These are phyloP conservation scores for Pemphredon lugubris DNA, from an alignment of 2,888 invertebrate genomes.

Conservation along the genomic window DNA sequence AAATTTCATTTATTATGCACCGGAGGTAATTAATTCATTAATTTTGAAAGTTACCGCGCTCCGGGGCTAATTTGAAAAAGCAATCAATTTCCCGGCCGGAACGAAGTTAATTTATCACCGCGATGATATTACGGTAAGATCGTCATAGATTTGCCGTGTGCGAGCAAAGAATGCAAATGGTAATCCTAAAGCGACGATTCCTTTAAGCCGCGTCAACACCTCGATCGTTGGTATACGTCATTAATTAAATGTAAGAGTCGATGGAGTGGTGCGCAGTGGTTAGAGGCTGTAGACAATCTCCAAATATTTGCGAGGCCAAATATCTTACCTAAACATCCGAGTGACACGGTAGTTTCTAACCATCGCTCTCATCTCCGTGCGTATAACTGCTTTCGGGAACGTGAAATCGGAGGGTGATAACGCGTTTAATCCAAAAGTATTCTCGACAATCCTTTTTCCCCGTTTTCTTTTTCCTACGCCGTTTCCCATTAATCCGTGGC, in stretches of 20 bases:
- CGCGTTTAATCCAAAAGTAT: conserved; percentile 6
- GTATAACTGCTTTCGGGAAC: conserved; percentile 51
- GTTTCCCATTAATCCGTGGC: too few species aligned
- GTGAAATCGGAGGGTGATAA: conserved; percentile 20
- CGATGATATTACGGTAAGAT: too few species aligned
- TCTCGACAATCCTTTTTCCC: neutral
- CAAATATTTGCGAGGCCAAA: conserved; percentile 81
- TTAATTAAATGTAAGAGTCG: conserved; percentile 78
- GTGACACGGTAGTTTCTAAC: conserved; percentile 72
- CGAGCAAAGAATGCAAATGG: conserved; percentile 34
- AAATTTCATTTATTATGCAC: too few species aligned
- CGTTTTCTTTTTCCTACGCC: neutral
- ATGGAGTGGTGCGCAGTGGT: conserved; percentile 71
- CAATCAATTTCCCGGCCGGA: too few species aligned
- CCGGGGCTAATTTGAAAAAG: too few species aligned
- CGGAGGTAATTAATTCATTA: too few species aligned
- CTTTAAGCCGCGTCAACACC: conserved; percentile 60
- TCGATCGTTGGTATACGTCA: conserved; percentile 62
- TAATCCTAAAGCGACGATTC: conserved; percentile 42
- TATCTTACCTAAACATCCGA: conserved; percentile 80
- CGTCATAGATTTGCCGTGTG: too few species aligned
- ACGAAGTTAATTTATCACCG: too few species aligned
- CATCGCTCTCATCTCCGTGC: conserved; percentile 57
- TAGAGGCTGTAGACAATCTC: conserved; percentile 79
- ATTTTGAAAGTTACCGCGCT: too few species aligned